phyloP scores from a whole-genome alignment of 1,140 invertebrate species.

The Leguminivora glycinivorella region DNA sequence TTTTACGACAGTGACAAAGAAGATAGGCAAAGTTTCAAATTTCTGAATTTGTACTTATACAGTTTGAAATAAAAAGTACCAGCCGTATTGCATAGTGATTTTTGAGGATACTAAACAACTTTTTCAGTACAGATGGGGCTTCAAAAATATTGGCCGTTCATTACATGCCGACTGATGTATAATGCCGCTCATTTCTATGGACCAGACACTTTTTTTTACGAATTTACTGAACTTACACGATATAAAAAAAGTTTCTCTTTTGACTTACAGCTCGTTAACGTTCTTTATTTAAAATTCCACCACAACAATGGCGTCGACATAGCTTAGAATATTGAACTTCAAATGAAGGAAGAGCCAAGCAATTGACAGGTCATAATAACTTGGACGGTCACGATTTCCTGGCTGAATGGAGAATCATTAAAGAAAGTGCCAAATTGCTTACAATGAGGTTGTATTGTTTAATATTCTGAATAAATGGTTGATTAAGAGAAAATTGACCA shows the following conservation, averaged over 20 bases:
- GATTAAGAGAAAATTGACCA: not conserved
- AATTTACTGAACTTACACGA: not conserved
- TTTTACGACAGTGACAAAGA: not conserved
- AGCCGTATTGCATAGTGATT: no score
- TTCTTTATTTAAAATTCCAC: constrained; percentile 6
- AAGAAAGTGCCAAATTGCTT: constrained; percentile 19
- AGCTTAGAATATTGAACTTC: not conserved
- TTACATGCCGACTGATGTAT: no score
- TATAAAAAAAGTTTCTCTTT: not conserved
- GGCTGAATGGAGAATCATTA: not conserved
- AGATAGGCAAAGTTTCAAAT: not conserved
- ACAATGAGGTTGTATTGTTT: constrained; percentile 16
- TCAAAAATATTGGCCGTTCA: no score
- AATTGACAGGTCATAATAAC: not conserved
- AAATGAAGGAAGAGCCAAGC: not conserved
- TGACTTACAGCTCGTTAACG: not conserved
- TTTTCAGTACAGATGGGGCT: no score
- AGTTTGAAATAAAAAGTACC: no score
- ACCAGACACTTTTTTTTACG: no score
- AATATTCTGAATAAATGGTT: not conserved
- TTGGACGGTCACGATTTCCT: not conserved
- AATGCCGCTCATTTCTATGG: no score
- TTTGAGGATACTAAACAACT: no score
- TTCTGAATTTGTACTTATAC: not conserved
- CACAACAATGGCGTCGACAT: not conserved